Conservation (phyloP, 2,888 invertebrate species). For the Sclerodermus sp. region DNA sequence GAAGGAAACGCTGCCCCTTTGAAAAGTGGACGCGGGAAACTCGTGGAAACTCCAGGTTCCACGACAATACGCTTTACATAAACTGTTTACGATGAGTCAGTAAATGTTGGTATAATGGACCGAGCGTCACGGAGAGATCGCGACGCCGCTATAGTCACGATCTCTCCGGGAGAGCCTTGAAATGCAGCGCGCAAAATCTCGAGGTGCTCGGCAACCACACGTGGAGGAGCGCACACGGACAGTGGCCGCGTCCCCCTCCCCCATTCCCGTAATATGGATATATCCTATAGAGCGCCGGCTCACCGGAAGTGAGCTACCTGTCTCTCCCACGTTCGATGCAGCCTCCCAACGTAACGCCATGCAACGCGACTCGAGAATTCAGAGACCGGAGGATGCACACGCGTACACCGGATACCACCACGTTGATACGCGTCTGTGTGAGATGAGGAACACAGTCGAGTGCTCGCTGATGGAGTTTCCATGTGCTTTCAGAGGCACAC, state of each 20-base stretch:
- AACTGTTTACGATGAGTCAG: background rate
- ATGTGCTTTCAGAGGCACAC: background rate
- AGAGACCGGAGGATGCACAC: constrained; percentile 10
- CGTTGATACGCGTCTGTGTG: constrained; percentile 1
- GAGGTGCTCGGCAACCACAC: too few relatives aligned
- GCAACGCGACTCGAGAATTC: constrained; percentile 1
- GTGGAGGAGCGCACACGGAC: too few relatives aligned
- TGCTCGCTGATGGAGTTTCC: background rate
- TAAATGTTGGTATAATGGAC: background rate
- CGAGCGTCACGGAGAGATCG: background rate
- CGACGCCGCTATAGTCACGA: background rate
- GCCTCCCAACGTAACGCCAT: constrained; percentile 20
- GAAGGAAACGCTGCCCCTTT: too few relatives aligned
- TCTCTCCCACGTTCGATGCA: constrained; percentile 7
- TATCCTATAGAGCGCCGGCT: background rate
- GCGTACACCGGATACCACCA: constrained; percentile 2
- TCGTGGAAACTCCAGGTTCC: too few relatives aligned
- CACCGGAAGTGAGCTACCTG: constrained; percentile 1
- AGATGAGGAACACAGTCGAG: background rate
- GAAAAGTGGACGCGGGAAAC: too few relatives aligned
- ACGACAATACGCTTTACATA: background rate
- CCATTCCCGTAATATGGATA: too few relatives aligned
- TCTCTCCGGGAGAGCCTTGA: background rate
- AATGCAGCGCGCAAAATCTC: background rate
- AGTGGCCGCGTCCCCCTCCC: too few relatives aligned